Percentiles rank a stretch among this genome's conserved stretches.
Conservation (phyloP, 2,888 invertebrate species). For the Deroplatys truncata region DNA sequence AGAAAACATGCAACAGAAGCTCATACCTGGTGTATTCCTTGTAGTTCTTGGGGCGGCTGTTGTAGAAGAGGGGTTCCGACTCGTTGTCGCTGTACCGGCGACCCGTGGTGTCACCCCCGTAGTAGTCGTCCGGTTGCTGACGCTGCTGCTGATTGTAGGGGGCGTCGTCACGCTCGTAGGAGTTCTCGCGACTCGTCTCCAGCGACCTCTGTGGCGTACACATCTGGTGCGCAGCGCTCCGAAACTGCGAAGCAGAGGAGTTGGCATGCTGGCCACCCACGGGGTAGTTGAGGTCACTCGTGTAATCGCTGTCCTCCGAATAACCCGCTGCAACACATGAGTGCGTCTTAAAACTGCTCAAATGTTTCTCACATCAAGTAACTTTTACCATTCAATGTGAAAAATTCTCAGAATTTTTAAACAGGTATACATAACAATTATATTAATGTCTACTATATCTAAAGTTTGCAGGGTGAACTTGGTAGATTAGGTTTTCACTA, state of each 20-base stretch:
- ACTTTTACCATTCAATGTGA: not conserved
- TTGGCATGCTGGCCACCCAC: constrained; percentile 83
- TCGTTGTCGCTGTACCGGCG: constrained; percentile 29
- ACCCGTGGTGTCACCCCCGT: constrained; percentile 1
- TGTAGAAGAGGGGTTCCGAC: constrained; percentile 77
- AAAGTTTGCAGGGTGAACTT: too few relatives aligned
- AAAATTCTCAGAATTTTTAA: not conserved
- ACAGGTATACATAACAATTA: too few relatives aligned
- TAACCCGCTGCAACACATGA: constrained; percentile 70
- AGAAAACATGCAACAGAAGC: not conserved
- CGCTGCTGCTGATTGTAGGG: constrained; percentile 21
- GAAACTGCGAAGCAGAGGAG: constrained; percentile 86
- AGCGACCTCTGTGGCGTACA: constrained; percentile 73
- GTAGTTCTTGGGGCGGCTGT: constrained; percentile 73
- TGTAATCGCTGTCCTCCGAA: constrained; percentile 96
- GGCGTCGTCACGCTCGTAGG: constrained; percentile 72
- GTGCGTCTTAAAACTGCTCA: not conserved
- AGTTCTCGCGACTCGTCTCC: constrained; percentile 76
- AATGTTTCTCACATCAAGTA: not conserved
- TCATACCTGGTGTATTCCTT: constrained; percentile 51
- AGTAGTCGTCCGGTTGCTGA: constrained; percentile 18
- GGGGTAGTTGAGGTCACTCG: constrained; percentile 92
- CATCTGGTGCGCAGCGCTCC: constrained; percentile 71
- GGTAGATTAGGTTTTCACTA: too few relatives aligned
- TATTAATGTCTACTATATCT: too few relatives aligned